phyloP scores from a whole-genome alignment of 2,113 vertebrate species.

The Oxygymnocypris stewartii region DNA sequence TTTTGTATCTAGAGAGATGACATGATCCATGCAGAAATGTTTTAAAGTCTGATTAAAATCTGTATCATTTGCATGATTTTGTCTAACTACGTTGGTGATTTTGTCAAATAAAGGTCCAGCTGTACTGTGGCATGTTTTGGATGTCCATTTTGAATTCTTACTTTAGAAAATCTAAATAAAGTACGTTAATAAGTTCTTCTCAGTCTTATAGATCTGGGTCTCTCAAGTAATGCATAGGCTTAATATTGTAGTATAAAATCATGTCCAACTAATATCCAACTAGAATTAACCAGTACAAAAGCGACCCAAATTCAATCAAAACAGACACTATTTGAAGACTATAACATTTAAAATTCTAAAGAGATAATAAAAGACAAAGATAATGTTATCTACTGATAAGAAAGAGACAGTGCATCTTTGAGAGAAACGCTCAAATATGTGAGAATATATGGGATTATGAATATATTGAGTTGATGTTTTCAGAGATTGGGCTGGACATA shows the following conservation, averaged over 20 bases:
- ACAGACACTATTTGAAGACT: background rate
- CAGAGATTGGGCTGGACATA: background rate
- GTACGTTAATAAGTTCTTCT: background rate
- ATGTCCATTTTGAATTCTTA: background rate
- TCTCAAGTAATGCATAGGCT: background rate
- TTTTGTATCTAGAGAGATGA: background rate
- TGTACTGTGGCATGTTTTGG: background rate
- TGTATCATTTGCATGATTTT: background rate
- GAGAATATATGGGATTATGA: background rate
- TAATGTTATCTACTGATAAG: conserved; percentile 31
- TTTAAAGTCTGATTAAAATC: background rate
- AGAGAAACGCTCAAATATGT: background rate
- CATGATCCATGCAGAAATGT: background rate
- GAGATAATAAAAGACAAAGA: conserved; percentile 11
- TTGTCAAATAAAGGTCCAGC: background rate
- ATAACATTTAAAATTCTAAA: background rate
- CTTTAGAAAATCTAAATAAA: background rate
- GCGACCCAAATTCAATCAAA: background rate
- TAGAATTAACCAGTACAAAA: conserved; percentile 12
- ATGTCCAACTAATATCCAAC: no score
- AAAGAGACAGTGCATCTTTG: background rate
- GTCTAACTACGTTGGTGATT: background rate
- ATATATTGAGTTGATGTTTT: background rate
- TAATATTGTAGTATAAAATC: background rate
- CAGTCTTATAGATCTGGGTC: background rate